Conservation (phyloP, 2,113 vertebrate species). For the Nannospalax galili region DNA sequence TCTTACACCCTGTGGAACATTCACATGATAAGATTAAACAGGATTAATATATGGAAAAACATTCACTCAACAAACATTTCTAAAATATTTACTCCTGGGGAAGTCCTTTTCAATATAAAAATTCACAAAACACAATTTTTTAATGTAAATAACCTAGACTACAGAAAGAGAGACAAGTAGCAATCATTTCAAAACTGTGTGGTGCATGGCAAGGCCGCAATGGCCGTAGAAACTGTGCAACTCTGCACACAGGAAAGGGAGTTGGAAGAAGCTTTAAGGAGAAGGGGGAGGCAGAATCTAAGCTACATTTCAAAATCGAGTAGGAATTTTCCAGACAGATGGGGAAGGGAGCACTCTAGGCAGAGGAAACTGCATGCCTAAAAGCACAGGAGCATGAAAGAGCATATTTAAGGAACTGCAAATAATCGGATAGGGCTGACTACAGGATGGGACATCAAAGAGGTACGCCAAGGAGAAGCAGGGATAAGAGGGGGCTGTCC, state of each 20-base stretch:
- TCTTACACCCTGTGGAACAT: rapidly evolving
- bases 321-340: conserved; percentile 69
- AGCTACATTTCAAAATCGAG: conserved; percentile 22
- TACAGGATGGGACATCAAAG: conserved; percentile 6
- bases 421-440: conserved; percentile 22
- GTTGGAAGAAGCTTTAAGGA: not conserved
- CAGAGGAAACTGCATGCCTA: conserved; percentile 37
- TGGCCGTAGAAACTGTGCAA: not conserved
- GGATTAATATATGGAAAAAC: not conserved
- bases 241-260: not conserved
- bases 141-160: conserved; percentile 15
- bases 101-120: not conserved
- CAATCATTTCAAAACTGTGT: not conserved
- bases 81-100: not conserved
- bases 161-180: conserved; percentile 48
- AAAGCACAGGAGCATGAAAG: conserved; percentile 62
- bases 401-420: conserved; percentile 61
- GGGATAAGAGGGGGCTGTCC: not conserved
- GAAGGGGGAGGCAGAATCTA: not conserved
- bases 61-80: not conserved
- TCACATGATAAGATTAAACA: not conserved
- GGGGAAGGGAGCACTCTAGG: conserved; percentile 18
- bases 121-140: not conserved
- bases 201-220: not conserved
- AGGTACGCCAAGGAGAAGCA: not conserved